Base-by-base conservation (phyloP, 1,140 invertebrate genomes). In the Drosophila hydei region DNA sequence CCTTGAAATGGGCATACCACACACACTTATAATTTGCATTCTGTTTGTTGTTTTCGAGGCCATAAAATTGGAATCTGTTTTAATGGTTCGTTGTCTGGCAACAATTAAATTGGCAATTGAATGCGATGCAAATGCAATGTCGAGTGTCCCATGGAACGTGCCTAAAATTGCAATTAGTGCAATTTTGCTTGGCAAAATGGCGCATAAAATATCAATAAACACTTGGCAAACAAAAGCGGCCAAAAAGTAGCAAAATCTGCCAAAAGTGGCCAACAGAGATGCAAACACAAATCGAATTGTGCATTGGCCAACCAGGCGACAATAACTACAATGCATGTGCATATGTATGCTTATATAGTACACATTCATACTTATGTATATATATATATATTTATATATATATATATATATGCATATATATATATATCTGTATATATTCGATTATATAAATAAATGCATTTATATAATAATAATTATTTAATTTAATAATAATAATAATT, bases 121-220 rank as follows among this genome's bases (percentile, higher is more conserved):
- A 47, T 81, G 81, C 80, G 77, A 87, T 87, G 70, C 80, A 77
- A 85, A 80, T 85, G 64, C 58, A 85, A 87, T 85, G 64, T 62
- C 51, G 67, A 75, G 58, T 56, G 73, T 19, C 25, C 69, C 52
- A 33, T 38, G 68, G 73, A 68, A 84, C 81, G 80, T 84, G 80
- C 73, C 81, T 77, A 81, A 85, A 85, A 85, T 85, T 75, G 77
- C 80, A 85, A 85, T 80, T 85, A 87, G 83, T 72, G 61, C 70
- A 74, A 71, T 70, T 56, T 70, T 68, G 72, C 51, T 62, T 45
- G 25, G 27, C 43, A 69, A 79, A 72, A 65, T 72, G 71, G 70
- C 56, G 51, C 77, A 85, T 85, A 77, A 81, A 87, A 87, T 78
- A 85, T 87, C 83, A 87, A 80, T 87, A 87, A 87, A 87, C 74